A percentile compares a stretch with the other conserved stretches of the same genome.
Evolutionary conservation across 1,140 invertebrate species (phyloP).

Genomic region (Neuroterus valhalla): DNA sequence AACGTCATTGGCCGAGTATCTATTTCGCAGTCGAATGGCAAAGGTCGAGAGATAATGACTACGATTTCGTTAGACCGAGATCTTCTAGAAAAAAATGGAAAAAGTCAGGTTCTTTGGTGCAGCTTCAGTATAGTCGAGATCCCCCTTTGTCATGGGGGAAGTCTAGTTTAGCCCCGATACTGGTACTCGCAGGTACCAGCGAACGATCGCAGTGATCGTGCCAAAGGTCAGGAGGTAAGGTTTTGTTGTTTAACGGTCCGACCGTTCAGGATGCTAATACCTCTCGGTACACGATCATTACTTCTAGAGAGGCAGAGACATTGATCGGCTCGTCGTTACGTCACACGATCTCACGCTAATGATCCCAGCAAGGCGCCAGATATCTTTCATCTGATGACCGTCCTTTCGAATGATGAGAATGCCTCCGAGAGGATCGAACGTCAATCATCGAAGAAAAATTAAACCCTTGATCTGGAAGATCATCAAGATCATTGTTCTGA

Average conservation of each 20-base stretch:
- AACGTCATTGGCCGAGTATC: slow-evolving; percentile 22
- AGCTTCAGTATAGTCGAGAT: neutral
- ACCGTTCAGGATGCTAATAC: slow-evolving; percentile 68
- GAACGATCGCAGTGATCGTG: slow-evolving; percentile 41
- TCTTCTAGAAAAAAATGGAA: neutral
- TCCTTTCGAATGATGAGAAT: slow-evolving; percentile 65
- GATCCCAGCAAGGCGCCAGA: slow-evolving; percentile 67
- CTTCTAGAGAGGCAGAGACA: slow-evolving; percentile 61
- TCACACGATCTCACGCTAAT: slow-evolving; percentile 72
- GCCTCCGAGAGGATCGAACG: slow-evolving; percentile 22
- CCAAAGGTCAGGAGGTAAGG: slow-evolving; percentile 66
- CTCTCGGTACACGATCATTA: slow-evolving; percentile 69
- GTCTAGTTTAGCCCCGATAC: neutral
- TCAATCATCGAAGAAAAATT: slow-evolving; percentile 21
- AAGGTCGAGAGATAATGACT: slow-evolving; percentile 6
- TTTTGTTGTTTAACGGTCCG: slow-evolving; percentile 71
- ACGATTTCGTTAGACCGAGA: slow-evolving; percentile 19
- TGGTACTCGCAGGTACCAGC: slow-evolving; percentile 2
- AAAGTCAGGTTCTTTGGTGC: neutral
- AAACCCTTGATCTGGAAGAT: slow-evolving; percentile 21
- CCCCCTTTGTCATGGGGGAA: neutral
- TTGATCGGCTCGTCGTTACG: slow-evolving; percentile 70
- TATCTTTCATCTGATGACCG: slow-evolving; percentile 62
- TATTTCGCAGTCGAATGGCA: slow-evolving; percentile 13
- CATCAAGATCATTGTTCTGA: neutral